Evolutionary conservation across 92 coral and sea anemone species (phyloP), one percentile per base, ranked within the genome.

Genomic region (Zoanthus solanderi): DNA sequence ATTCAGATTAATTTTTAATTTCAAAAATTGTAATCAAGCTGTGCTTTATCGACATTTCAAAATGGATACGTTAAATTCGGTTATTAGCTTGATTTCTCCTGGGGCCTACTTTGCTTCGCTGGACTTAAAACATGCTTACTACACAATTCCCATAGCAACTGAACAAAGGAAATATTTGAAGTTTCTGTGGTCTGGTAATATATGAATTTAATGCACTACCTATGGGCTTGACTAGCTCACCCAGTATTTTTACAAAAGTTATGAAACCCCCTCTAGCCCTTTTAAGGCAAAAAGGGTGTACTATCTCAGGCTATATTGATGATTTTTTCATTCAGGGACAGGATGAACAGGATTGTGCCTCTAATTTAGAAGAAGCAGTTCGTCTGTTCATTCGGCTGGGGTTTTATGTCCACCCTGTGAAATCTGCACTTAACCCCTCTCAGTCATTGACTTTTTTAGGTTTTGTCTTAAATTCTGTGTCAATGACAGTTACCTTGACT

Each of bases 101-200:
- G 92, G 89, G 80, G 82, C 65, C 47, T 88, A 88, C 52, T 50
- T 88, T 65, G 88, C 91, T 53, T 78, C 90, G 28, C 29, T 87
- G 15, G 92, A 89, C 68, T 72, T 89, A 50, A 82, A 88, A 54
- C 85, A 87, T 78, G 85, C 90, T 0, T 88, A 88, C 71, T 79
- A 88, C 58, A 83, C 87, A 18, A 47, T 83, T 50, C 30, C 78
- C 47, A 86, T 86, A 77, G 89, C 89, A 6, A 34, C 12, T 28
- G 89, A 85, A 46, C 89, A 86, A 52, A 44, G 85, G n/a, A 85
- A 75, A 61, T 75, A 23, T 16, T 48, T 85, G 6, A 85, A 76
- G 71, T 75, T 85, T 75, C 5, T 61, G 6, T 85, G 89, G 89
- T 29, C 18, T 3, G 72, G 72, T 5, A 65, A 85, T 85, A 18